A percentile compares a stretch with the other conserved stretches of the same genome.
Conservation (phyloP, 2,797 vertebrate genomes). For the Molothrus ater region DNA sequence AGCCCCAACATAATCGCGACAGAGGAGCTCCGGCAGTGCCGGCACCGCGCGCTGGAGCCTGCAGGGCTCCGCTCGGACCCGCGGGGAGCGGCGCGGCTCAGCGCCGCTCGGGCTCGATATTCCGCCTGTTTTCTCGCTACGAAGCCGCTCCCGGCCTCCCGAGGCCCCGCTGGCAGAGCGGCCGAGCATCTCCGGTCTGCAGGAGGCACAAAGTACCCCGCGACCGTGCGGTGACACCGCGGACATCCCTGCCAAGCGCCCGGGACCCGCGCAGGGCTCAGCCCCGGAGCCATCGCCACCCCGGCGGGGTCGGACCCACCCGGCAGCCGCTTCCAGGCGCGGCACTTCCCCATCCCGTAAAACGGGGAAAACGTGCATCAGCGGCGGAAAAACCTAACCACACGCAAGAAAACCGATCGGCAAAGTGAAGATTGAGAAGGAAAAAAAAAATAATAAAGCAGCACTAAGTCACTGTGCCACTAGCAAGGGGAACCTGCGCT, state of each 20-base stretch:
- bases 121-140: not conserved
- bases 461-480: not conserved
- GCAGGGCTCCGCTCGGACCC: not conserved
- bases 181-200: not conserved
- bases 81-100: not conserved
- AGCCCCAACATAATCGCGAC: not conserved
- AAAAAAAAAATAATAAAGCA: not conserved
- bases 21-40: not conserved
- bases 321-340: not conserved
- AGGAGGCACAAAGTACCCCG: not conserved
- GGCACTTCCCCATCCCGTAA: not conserved
- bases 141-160: not conserved
- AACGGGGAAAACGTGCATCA: not conserved
- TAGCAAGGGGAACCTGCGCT: not conserved
- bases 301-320: not conserved
- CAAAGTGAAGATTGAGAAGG: rapidly evolving
- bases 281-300: not conserved
- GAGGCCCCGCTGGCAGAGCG: not conserved
- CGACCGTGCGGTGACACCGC: not conserved
- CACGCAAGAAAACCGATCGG: not conserved
- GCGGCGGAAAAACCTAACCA: not conserved
- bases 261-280: not conserved
- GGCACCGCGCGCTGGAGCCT: not conserved
- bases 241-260: not conserved
- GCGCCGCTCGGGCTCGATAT: not conserved